Percentiles rank a stretch among this genome's conserved stretches.
These are phyloP conservation scores for Marmota flaviventris DNA, from an alignment of 2,113 vertebrate species.

Conservation along the genomic window DNA sequence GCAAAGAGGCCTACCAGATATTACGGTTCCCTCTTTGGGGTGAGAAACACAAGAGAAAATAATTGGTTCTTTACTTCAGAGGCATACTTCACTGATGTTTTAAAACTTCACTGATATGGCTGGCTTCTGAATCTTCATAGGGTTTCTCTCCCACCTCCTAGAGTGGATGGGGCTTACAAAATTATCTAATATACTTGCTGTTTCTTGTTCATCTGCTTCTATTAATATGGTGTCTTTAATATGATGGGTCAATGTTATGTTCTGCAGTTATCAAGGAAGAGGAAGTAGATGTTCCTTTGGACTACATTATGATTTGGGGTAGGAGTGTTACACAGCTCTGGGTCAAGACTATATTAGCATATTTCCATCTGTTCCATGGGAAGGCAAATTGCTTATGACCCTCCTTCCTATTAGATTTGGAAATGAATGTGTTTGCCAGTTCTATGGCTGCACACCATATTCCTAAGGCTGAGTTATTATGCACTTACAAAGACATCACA, in stretches of 20 bases:
- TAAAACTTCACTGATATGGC: not conserved
- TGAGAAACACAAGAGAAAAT: not conserved
- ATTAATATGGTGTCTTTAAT: conserved; percentile 31
- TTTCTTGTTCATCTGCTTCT: not conserved
- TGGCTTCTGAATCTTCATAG: not conserved
- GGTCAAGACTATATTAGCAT: not conserved
- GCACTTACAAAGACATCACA: not conserved
- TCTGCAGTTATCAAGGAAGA: not conserved
- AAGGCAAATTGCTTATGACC: not conserved
- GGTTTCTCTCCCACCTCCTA: not conserved
- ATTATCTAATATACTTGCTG: not conserved
- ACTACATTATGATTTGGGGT: conserved; percentile 4
- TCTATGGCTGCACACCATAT: not conserved
- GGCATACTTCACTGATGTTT: not conserved
- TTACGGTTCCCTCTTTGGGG: not conserved
- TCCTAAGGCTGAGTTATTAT: not conserved
- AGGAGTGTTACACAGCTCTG: not conserved
- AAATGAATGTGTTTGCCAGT: not conserved
- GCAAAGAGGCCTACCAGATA: not conserved
- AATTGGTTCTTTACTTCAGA: not conserved
- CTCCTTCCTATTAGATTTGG: not conserved
- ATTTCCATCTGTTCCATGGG: not conserved
- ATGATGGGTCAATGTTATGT: not conserved
- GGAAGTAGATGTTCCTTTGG: not conserved
- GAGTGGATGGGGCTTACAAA: not conserved